These are phyloP conservation scores for Parnassius glacialis DNA, from an alignment of 2,888 invertebrate genomes.

Conservation along the genomic window DNA sequence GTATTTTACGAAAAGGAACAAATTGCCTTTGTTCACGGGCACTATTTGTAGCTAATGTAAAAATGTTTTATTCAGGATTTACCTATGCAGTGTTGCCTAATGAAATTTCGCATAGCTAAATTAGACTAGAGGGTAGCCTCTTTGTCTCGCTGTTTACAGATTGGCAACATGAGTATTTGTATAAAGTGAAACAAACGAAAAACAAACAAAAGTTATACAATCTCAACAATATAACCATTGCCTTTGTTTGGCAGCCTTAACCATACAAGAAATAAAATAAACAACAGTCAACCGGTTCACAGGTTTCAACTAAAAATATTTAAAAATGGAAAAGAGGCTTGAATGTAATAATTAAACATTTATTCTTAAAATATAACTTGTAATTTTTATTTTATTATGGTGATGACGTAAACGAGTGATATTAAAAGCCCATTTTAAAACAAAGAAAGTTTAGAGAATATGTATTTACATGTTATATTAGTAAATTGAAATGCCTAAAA, in stretches of 20 bases:
- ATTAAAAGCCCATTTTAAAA: too few relatives aligned
- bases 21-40: background rate
- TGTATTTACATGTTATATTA: too few relatives aligned
- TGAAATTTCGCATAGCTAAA: conserved; percentile 4
- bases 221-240: background rate
- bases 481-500: too few relatives aligned
- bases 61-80: conserved; percentile 8
- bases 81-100: background rate
- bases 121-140: background rate
- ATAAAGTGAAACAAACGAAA: background rate
- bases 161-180: background rate
- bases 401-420: too few relatives aligned
- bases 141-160: conserved; percentile 2
- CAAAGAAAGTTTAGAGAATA: too few relatives aligned
- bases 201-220: background rate
- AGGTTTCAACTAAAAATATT: too few relatives aligned
- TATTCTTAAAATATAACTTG: too few relatives aligned
- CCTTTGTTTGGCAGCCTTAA: background rate
- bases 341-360: too few relatives aligned
- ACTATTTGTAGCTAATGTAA: background rate
- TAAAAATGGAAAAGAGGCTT: too few relatives aligned
- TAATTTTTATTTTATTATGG: too few relatives aligned
- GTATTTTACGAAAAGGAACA: background rate
- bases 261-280: background rate
- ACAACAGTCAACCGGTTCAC: too few relatives aligned